Evolutionary conservation across 1,140 invertebrate genomes (phyloP), one percentile per base, ranked within the genome.

Genomic region (Elymnias hypermnestra): DNA sequence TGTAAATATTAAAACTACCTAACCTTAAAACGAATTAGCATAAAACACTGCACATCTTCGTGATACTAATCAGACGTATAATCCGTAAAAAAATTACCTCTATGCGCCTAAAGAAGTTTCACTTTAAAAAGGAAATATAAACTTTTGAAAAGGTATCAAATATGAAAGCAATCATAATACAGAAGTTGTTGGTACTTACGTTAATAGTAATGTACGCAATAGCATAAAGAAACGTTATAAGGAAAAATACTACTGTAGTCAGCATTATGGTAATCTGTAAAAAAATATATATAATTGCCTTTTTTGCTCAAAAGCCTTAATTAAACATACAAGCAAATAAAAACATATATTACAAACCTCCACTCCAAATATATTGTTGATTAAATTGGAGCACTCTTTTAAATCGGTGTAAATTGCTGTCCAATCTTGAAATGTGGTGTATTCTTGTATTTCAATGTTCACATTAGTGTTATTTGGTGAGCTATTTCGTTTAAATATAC

Each of bases 331-430:
- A 19, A 23, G 4, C 37, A 2, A 15, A 28, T 17, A 14, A 5
- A 17, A 48, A 17, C 33, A 2, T 38, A 23, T 17, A 21, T 2
- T 14, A 40, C 28, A 22, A 38, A 68, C 64, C 57, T 68, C 57
- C 12, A 56, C n/a, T 10, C 61, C 53, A 41, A 62, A 68, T 10
- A 64, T 42, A 9, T 13, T 3, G 26, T 68, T 68, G 14, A 58
- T 48, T 3, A 57, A 39, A 26, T 55, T 53, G 0, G 50, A 56
- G 33, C 50, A 59, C 12, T 59, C 37, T 7, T 52, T 54, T 3
- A 62, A 39, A 26, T 53, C 58, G 7, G 37, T 45, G 25, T 64
- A 64, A 8, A 38, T 22, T 25, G 26, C 26, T 2, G 33, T 51
- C 55, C 50, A 68, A 31, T 53, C 50, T 12, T 51, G 21, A 17